Base-by-base conservation (phyloP, 2,888 invertebrate genomes). In the Dermolepida albohirtum region DNA sequence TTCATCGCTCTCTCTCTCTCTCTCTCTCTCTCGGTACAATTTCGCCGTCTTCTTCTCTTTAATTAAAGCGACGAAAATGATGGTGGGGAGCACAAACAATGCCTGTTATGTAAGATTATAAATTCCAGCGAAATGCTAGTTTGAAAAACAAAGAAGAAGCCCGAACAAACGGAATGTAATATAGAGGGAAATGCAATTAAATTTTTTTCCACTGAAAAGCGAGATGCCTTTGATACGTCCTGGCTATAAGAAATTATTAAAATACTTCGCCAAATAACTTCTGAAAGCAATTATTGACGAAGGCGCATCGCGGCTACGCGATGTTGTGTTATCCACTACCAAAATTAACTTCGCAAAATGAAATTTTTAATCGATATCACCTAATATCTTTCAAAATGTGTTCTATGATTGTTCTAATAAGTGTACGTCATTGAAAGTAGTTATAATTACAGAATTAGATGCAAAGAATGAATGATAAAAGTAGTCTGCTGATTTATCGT, bases 51-150 rank as follows among this genome's bases (percentile, higher is more conserved):
- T 17, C 10, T 16, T 65, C 64, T 27, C 51, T 71, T 68, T 68
- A 68, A 68, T 68, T 68, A 68, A 68, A 64, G 40, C 66, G 57
- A 40, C 52, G 49, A 14, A 44, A 51, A 22, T 16, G 14, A 29
- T 47, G 47, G 59, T 59, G 64, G 64, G 49, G 44, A 55, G 49
- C 29, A 34, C 55, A 64, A 68, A 68, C 68, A 68, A 68, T 68
- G 68, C 68, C 55, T 68, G 68, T 68, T 68, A 68, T 68, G 68
- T 64, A 68, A 68, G 68, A 68, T 68, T 68, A 68, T 68, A 68
- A 68, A 68, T 68, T 68, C 68, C 68, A 55, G 64, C 64, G 51
- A 64, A 52, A 64, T 64, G 52, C 29, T 51, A 51, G 52, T 52
- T 34, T 64, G 64, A 51, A 64, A 68, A 68, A 68, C 68, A 54